Percentiles rank a stretch among this genome's conserved stretches.
Evolutionary conservation across 1,140 invertebrate genomes (phyloP).

Genomic region (Conus betulinus): DNA sequence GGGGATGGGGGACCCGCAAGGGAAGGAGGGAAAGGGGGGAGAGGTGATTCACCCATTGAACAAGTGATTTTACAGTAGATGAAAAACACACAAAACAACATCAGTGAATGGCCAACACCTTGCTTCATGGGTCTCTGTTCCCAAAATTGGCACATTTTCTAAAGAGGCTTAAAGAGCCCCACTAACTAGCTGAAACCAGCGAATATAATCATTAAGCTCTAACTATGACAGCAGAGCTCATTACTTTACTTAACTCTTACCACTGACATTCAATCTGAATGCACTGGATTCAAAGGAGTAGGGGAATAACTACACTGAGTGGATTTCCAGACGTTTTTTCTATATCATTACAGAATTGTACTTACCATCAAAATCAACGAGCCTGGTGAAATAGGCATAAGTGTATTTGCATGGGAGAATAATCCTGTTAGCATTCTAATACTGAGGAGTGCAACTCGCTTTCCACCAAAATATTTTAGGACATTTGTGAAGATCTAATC

Average conservation of each 20-base stretch:
- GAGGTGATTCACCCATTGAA: too few relatives aligned
- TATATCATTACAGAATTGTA: background rate
- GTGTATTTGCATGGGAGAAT: background rate
- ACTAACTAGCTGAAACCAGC: too few relatives aligned
- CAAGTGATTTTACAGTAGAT: background rate
- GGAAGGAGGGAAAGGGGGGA: too few relatives aligned
- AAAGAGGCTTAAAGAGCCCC: too few relatives aligned
- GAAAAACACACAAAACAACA: background rate
- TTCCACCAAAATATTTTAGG: too few relatives aligned
- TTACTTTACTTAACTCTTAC: background rate
- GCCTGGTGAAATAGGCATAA: background rate
- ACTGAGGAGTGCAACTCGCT: too few relatives aligned
- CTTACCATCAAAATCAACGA: background rate
- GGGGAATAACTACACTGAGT: background rate
- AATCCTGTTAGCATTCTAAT: background rate
- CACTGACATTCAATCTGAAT: background rate
- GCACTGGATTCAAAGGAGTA: background rate
- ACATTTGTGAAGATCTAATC: too few relatives aligned
- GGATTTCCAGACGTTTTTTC: background rate
- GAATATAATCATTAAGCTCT: too few relatives aligned
- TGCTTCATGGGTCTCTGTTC: background rate
- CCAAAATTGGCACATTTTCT: background rate
- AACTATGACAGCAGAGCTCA: background rate
- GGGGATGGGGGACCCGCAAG: too few relatives aligned
- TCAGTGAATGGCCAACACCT: background rate